Evolutionary conservation across 37 sponge, comb jelly and placozoan species (phyloP), one percentile per base, ranked within the genome.

Genomic region (Agelas oroides): DNA sequence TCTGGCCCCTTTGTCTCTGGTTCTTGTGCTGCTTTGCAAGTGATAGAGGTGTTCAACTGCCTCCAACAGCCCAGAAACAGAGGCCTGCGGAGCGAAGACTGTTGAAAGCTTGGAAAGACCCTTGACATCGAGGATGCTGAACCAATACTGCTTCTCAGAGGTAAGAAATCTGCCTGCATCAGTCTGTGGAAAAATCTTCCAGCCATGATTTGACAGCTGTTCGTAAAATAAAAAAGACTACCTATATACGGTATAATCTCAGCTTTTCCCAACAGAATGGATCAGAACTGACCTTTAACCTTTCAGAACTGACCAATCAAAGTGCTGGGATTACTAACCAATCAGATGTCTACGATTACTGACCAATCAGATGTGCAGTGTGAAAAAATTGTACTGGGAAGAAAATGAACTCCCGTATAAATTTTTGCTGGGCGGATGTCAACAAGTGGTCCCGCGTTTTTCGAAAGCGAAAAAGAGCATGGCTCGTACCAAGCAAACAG

Each of bases 401-500:
- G 68, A 5, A 34, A 3, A 8, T 3, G 46, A 46, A 46, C 1
- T 33, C 27, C 38, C 78, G 6, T 24, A 80, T 67, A 67, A 61
- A 67, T 32, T 80, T 75, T 74, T 30, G 23, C 46, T 30, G 54
- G 75, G 38, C 40, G 20, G 23, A 25, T 33, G 37, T 36, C 33
- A 69, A 38, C 27, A 69, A 69, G 46, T 2, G 5, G 64, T 28
- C 46, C 6, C 46, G 46, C 64, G 28, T 3, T 31, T 59, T 31
- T 78, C n/a, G 40, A 40, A 14, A 1, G 6, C 53, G 27, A 28
- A 24, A 33, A 53, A 55, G 24, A 55, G 17, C 30, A 99, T 99
- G 99, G 99, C 99, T 66, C 97, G 99, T 86, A 99, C 99, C 24
- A 99, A 99, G 82, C 99, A 99, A 69, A 99, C 99, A n/a, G 99